phyloP scores from a whole-genome alignment of 2,888 invertebrate genomes.

The Orthonychiurus folsomi region DNA sequence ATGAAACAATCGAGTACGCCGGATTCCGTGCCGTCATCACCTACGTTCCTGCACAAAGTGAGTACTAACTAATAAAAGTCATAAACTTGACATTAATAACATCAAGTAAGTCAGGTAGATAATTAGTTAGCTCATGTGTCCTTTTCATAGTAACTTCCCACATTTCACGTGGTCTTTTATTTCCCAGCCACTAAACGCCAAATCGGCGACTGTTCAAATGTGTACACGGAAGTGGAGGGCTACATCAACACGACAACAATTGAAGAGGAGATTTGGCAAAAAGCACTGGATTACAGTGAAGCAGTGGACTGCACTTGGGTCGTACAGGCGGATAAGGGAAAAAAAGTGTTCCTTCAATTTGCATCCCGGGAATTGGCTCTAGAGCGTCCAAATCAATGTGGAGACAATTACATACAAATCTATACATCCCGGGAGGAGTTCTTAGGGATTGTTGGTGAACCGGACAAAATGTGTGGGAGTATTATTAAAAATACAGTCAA shows the following conservation, averaged over 20 bases:
- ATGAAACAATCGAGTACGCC: constrained; percentile 66
- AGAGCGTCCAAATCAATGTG: constrained; percentile 66
- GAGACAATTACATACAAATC: constrained; percentile 64
- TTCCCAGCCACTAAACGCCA: too few relatives aligned
- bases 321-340: constrained; percentile 54
- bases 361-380: constrained; percentile 52
- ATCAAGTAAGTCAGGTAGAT: too few relatives aligned
- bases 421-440: constrained; percentile 58
- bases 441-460: neutral
- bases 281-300: constrained; percentile 47
- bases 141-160: too few relatives aligned
- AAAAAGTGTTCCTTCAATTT: constrained; percentile 52
- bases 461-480: constrained; percentile 61
- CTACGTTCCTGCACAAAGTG: constrained; percentile 53
- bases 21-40: constrained; percentile 71
- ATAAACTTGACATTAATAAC: too few relatives aligned
- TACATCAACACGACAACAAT: constrained; percentile 54
- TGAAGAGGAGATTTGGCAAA: constrained; percentile 44
- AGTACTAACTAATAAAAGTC: constrained; percentile 41
- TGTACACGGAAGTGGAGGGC: constrained; percentile 51
- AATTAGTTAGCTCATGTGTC: too few relatives aligned
- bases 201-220: constrained; percentile 55
- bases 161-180: too few relatives aligned
- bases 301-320: constrained; percentile 68
- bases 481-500: constrained; percentile 63